Percentiles rank a stretch among this genome's conserved stretches.
phyloP scores from a whole-genome alignment of 1,140 invertebrate species.

The Zaprionus kolodkinae region DNA sequence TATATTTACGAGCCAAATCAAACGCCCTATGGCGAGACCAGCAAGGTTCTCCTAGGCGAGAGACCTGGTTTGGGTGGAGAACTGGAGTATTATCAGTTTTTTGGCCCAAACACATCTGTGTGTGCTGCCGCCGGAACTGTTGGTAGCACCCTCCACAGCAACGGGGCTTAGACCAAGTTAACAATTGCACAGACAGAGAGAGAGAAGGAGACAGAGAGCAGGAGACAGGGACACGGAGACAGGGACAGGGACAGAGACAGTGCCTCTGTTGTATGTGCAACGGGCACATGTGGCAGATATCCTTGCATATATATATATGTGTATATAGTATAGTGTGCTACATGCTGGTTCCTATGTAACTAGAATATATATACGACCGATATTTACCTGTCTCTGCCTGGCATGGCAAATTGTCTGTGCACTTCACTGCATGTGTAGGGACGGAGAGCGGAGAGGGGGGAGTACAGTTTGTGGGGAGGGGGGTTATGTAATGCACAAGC shows the following conservation, averaged over 20 bases:
- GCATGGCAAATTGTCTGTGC: slow-evolving; percentile 35
- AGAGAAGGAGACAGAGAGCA: background rate
- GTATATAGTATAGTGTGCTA: background rate
- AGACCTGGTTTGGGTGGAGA: background rate
- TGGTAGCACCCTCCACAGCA: slow-evolving; percentile 11
- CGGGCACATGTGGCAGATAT: background rate
- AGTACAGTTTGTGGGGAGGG: background rate
- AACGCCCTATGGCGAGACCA: slow-evolving; percentile 15
- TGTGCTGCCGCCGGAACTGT: slow-evolving; percentile 41
- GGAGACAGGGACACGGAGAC: no score
- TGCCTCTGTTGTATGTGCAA: slow-evolving; percentile 26
- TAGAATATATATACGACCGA: slow-evolving; percentile 22
- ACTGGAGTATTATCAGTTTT: slow-evolving; percentile 58
- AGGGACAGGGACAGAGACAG: no score
- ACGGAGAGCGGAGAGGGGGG: background rate
- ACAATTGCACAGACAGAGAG: slow-evolving; percentile 31
- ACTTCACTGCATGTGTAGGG: background rate
- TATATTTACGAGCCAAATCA: slow-evolving; percentile 50
- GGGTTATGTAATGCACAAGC: slow-evolving; percentile 8
- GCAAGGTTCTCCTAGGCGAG: slow-evolving; percentile 45
- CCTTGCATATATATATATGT: background rate
- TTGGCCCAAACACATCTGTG: slow-evolving; percentile 45
- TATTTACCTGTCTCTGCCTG: slow-evolving; percentile 45
- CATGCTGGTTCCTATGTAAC: background rate
- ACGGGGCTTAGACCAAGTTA: slow-evolving; percentile 17